phyloP scores from a whole-genome alignment of 2,888 invertebrate genomes.

The Geophilus truncorum region DNA sequence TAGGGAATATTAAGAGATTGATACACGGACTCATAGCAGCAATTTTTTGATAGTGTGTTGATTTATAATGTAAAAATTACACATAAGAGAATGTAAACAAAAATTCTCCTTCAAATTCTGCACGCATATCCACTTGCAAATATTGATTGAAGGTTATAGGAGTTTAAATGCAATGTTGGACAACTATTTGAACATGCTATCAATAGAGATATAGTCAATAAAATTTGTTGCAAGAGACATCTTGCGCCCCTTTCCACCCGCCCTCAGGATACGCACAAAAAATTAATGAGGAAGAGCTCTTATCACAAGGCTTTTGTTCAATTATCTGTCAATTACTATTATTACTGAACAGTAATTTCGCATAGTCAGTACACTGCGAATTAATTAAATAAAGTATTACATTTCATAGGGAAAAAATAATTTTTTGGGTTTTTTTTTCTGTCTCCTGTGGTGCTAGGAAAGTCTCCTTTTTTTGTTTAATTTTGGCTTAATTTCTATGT shows the following conservation, averaged over 20 bases:
- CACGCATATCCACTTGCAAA: not conserved
- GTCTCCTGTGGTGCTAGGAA: not conserved
- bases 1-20: slow-evolving; percentile 33
- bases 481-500: slow-evolving; percentile 27
- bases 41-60: slow-evolving; percentile 32
- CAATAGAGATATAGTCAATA: not conserved
- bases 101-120: not conserved
- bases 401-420: not conserved
- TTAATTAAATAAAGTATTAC: not conserved
- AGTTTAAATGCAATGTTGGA: not conserved
- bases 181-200: not conserved
- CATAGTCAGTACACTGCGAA: not conserved
- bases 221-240: not conserved
- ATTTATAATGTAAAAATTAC: slow-evolving; percentile 34
- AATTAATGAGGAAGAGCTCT: slow-evolving; percentile 23
- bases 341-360: not conserved
- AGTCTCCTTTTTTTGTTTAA: slow-evolving; percentile 22
- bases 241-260: not conserved
- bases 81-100: slow-evolving; percentile 6
- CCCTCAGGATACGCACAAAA: not conserved
- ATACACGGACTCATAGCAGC: slow-evolving; percentile 14
- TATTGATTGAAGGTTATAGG: not conserved
- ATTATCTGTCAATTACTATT: slow-evolving; percentile 12
- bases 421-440: not conserved
- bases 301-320: slow-evolving; percentile 4